Percentiles rank a stretch among this genome's conserved stretches.
Evolutionary conservation across 2,797 vertebrate genomes (phyloP).

Genomic region (Pteronotus mesoamericanus): DNA sequence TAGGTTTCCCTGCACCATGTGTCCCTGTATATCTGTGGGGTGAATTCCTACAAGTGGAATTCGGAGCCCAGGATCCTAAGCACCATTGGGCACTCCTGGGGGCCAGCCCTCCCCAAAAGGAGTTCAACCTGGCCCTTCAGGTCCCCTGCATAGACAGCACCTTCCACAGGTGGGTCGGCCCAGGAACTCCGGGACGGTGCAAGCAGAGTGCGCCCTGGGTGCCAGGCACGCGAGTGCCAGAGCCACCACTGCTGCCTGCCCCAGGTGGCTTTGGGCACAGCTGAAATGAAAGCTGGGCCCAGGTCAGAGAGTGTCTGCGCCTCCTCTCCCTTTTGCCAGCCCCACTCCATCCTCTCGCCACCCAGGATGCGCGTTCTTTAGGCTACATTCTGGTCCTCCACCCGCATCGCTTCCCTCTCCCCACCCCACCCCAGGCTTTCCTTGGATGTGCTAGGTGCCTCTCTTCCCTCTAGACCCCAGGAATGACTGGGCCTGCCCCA

Average conservation of each 20-base stretch:
- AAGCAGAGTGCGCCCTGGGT: rapidly evolving
- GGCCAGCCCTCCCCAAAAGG: rapidly evolving
- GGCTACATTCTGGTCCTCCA: neutral
- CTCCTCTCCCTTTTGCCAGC: neutral
- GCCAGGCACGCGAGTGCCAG: neutral
- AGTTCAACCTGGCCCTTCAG: neutral
- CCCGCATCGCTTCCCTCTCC: neutral
- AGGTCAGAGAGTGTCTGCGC: neutral
- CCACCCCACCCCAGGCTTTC: rapidly evolving
- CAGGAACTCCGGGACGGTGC: rapidly evolving
- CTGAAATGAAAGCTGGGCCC: neutral
- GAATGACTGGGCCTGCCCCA: neutral
- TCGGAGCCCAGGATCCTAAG: neutral
- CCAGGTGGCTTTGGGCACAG: no score
- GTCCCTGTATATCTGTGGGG: neutral
- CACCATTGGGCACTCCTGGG: neutral
- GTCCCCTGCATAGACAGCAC: neutral
- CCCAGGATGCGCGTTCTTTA: rapidly evolving
- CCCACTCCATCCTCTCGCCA: rapidly evolving
- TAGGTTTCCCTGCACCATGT: neutral
- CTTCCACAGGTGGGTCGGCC: neutral
- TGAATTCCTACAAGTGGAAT: neutral
- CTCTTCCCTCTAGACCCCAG: neutral
- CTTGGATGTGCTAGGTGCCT: rapidly evolving
- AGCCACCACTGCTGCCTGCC: neutral